Percentiles rank a stretch among this genome's conserved stretches.
Evolutionary conservation across 2,888 invertebrate species (phyloP).

Genomic region (Torymus aiolomorphi): DNA sequence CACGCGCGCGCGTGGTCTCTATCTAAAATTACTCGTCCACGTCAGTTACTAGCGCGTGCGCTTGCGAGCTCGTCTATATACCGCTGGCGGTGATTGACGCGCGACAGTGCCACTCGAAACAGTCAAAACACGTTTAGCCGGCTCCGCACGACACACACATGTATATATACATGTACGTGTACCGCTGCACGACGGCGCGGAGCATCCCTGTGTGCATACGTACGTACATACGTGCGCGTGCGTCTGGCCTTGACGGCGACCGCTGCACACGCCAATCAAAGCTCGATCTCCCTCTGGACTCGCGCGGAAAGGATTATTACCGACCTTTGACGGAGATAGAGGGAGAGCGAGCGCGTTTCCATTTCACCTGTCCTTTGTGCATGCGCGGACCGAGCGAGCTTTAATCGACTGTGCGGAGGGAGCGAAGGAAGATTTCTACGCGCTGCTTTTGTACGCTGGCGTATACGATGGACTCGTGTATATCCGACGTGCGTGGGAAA

Average conservation of each 20-base stretch:
- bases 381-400: neutral
- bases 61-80: constrained; percentile 23
- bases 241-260: constrained; percentile 67
- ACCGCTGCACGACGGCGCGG: too few relatives aligned
- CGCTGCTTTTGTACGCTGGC: neutral
- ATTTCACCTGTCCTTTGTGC: constrained; percentile 48
- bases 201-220: too few relatives aligned
- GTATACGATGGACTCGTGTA: too few relatives aligned
- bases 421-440: constrained; percentile 20
- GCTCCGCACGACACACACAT: constrained; percentile 57
- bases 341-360: constrained; percentile 20
- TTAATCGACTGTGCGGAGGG: constrained; percentile 27
- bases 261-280: constrained; percentile 64
- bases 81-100: constrained; percentile 66
- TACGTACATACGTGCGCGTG: neutral
- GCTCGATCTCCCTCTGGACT: constrained; percentile 40
- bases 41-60: constrained; percentile 63
- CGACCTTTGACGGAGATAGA: constrained; percentile 21
- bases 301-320: constrained; percentile 48
- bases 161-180: too few relatives aligned
- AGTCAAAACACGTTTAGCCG: constrained; percentile 68
- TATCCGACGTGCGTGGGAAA: constrained; percentile 1
- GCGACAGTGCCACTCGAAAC: constrained; percentile 71
- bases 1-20: neutral
- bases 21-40: constrained; percentile 68